Evolutionary conservation across 2,797 vertebrate genomes (phyloP).

Genomic region (Toxotes lorentzi): DNA sequence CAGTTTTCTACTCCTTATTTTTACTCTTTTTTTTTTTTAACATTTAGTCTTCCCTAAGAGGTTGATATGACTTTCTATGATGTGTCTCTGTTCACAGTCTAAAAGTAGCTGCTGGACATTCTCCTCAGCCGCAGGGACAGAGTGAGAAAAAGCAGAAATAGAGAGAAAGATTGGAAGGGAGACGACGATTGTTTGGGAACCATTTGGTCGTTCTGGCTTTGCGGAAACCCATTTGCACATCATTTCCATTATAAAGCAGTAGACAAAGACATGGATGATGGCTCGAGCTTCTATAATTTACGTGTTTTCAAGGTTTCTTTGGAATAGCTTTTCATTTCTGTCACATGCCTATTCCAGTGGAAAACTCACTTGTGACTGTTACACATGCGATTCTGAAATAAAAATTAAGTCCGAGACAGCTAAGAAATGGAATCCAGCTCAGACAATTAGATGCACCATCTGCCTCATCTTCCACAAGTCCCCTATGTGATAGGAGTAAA

Average conservation of each 20-base stretch:
- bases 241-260: slow-evolving; percentile 77
- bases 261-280: slow-evolving; percentile 67
- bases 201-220: slow-evolving; percentile 62
- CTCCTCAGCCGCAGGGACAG: slow-evolving; percentile 38
- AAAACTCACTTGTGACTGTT: slow-evolving; percentile 64
- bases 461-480: slow-evolving; percentile 60
- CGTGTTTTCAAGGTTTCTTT: slow-evolving; percentile 58
- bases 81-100: slow-evolving; percentile 43
- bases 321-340: slow-evolving; percentile 62
- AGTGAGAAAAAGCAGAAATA: slow-evolving; percentile 14
- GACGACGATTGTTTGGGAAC: slow-evolving; percentile 63
- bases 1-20: slow-evolving; percentile 47
- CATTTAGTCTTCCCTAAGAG: slow-evolving; percentile 45
- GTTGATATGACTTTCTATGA: slow-evolving; percentile 51
- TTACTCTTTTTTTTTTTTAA: slow-evolving; percentile 5
- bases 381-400: slow-evolving; percentile 48
- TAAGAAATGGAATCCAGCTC: slow-evolving; percentile 63
- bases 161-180: slow-evolving; percentile 53
- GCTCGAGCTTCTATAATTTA: slow-evolving; percentile 58
- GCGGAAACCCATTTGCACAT: slow-evolving; percentile 71
- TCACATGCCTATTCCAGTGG: slow-evolving; percentile 57
- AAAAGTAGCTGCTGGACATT: slow-evolving; percentile 41
- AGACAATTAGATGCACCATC: slow-evolving; percentile 78
- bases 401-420: slow-evolving; percentile 61
- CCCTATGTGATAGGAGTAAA: slow-evolving; percentile 70